Conservation (phyloP, 2,797 vertebrate species). For the Pseudochaenichthys georgianus region DNA sequence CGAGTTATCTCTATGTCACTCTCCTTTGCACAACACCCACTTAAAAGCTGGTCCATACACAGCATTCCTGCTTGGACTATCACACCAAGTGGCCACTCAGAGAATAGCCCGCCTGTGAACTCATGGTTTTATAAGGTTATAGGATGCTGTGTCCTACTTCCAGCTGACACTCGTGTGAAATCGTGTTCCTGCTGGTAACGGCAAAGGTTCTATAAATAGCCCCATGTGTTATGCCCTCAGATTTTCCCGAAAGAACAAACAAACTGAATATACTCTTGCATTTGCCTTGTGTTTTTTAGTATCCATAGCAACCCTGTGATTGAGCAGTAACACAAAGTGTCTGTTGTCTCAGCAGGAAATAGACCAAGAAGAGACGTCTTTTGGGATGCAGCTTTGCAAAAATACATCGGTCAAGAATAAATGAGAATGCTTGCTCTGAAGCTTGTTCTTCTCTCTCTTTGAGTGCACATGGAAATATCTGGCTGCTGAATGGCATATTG, state of each 20-base stretch:
- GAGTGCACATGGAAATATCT: slow-evolving; percentile 25
- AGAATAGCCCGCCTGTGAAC: slow-evolving; percentile 44
- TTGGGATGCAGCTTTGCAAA: slow-evolving; percentile 40
- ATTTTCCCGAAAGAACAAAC: slow-evolving; percentile 64
- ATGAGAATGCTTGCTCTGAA: slow-evolving; percentile 8
- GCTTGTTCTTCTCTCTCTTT: slow-evolving; percentile 1
- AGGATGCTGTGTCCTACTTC: slow-evolving; percentile 51
- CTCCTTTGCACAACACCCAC: slow-evolving; percentile 71
- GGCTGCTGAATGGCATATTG: slow-evolving; percentile 27
- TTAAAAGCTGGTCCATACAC: slow-evolving; percentile 68
- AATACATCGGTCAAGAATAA: slow-evolving; percentile 35
- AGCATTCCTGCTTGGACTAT: slow-evolving; percentile 43
- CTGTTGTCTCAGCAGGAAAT: slow-evolving; percentile 58
- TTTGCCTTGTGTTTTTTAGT: slow-evolving; percentile 47
- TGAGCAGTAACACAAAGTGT: slow-evolving; percentile 54
- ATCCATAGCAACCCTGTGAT: slow-evolving; percentile 77
- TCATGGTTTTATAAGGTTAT: slow-evolving; percentile 41
- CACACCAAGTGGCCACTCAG: slow-evolving; percentile 39
- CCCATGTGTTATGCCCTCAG: slow-evolving; percentile 46
- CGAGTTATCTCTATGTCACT: slow-evolving; percentile 68
- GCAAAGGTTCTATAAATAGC: slow-evolving; percentile 62
- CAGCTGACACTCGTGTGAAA: slow-evolving; percentile 43
- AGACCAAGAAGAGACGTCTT: slow-evolving; percentile 52
- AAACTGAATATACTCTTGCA: slow-evolving; percentile 46
- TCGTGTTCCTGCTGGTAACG: slow-evolving; percentile 40